These are phyloP conservation scores for Anguilla japonica DNA, from an alignment of 2,113 vertebrate genomes.

Conservation along the genomic window DNA sequence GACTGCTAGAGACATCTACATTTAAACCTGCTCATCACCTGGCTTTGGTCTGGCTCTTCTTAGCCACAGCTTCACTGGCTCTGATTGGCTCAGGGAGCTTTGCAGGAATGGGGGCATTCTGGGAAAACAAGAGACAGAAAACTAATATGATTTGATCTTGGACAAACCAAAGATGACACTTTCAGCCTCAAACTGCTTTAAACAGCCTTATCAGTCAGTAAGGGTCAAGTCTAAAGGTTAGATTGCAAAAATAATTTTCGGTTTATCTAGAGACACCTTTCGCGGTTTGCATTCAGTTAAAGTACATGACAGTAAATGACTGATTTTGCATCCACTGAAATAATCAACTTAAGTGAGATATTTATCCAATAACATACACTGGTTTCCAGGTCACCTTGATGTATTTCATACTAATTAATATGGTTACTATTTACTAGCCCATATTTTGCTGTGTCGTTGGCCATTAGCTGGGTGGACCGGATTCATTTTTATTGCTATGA, in stretches of 20 bases:
- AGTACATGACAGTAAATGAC: background rate
- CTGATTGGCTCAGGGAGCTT: conserved; percentile 94
- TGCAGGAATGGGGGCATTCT: conserved; percentile 86
- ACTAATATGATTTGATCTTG: background rate
- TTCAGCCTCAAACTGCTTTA: background rate
- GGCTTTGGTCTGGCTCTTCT: conserved; percentile 96
- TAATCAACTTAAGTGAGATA: background rate
- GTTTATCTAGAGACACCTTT: background rate
- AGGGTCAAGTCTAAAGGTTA: background rate
- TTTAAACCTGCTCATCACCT: conserved; percentile 70
- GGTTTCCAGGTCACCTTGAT: background rate
- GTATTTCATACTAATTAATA: background rate
- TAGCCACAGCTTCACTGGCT: conserved; percentile 94
- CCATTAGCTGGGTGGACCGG: background rate
- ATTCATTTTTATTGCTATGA: background rate
- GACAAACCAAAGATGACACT: background rate
- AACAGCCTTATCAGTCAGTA: background rate
- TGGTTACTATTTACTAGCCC: background rate
- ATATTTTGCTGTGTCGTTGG: background rate
- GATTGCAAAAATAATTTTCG: background rate
- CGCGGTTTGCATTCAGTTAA: background rate
- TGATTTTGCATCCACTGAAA: background rate
- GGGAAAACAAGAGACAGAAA: conserved; percentile 33
- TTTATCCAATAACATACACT: background rate
- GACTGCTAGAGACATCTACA: too few species aligned